Evolutionary conservation across 2,888 invertebrate species (phyloP), one percentile per base, ranked within the genome.

Genomic region (Lochmaea crataegi): DNA sequence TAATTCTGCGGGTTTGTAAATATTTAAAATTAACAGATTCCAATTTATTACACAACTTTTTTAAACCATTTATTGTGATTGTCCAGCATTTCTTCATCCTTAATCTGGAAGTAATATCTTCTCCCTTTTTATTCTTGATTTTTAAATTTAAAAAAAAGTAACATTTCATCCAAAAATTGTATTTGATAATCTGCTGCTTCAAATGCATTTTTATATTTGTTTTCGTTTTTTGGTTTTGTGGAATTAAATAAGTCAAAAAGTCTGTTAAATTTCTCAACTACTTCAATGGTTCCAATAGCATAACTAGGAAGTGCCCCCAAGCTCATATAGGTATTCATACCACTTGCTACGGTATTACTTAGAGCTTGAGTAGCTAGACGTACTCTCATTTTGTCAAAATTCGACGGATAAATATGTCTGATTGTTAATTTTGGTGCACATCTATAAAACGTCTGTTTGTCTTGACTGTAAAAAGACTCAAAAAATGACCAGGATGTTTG

Each of bases 331-430:
- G 6, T 42, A 42, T 42, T 42, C 42, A 42, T 42, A 7, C 48
- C 14, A 48, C 11, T 48, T 14, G 48, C 48, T 48, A 48, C 48
- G 14, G 1, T 48, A 14, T 48, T 12, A 14, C 1, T 48, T 48
- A 14, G 48, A 12, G 14, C 14, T 11, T 69, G 69, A 63, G 42
- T 41, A 42, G 66, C 56, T 22, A 72, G 51, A 22, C 51, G 48
- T 26, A 72, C 72, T n/a, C 18, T 63, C 51, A 72, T 72, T 56
- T 72, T 61, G 16, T 72, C 67, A 38, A 72, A 72, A 53, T 61
- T 67, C 2, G 53, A 14, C 1, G 67, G 67, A 63, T 67, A 32
- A 41, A 72, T 67, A 63, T 72, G 67, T 2, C 67, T 16, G 53
- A 67, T 51, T 53, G 68, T 72, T 10, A 72, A 38, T 64, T 72